Conservation (phyloP, 2,797 vertebrate genomes). For the Streptopelia turtur region DNA sequence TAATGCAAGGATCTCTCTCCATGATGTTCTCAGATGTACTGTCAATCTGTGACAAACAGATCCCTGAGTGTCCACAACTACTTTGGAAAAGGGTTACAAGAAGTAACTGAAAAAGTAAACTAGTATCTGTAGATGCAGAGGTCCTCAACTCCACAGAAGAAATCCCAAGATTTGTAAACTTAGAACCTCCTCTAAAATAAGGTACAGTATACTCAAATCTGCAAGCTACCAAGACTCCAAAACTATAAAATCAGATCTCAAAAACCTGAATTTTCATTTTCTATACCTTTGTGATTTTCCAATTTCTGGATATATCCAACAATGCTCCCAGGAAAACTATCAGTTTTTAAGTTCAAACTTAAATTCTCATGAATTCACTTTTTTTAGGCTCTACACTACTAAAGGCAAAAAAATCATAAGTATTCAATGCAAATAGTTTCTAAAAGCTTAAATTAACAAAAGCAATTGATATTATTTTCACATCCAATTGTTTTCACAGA, state of each 20-base stretch:
- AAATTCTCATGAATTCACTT: not conserved
- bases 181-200: not conserved
- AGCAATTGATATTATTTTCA: not conserved
- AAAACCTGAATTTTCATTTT: not conserved
- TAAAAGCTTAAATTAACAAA: not conserved
- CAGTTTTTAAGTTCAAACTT: not conserved
- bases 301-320: not conserved
- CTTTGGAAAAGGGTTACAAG: not conserved
- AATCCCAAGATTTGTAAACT: not conserved
- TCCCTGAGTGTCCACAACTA: not conserved
- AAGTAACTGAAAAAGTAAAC: not conserved
- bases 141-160: not conserved
- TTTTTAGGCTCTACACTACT: not conserved
- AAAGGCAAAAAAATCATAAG: not conserved
- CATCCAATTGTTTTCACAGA: not conserved
- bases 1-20: not conserved
- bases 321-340: not conserved
- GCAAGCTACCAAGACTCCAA: not conserved
- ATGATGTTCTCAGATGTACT: not conserved
- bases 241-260: not conserved
- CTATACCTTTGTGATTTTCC: not conserved
- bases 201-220: not conserved
- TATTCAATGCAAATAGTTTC: not conserved
- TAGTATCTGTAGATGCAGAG: not conserved
- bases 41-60: not conserved